Evolutionary conservation across 1,140 invertebrate genomes (phyloP), one percentile per base, ranked within the genome.

Genomic region (Camponotus floridanus): DNA sequence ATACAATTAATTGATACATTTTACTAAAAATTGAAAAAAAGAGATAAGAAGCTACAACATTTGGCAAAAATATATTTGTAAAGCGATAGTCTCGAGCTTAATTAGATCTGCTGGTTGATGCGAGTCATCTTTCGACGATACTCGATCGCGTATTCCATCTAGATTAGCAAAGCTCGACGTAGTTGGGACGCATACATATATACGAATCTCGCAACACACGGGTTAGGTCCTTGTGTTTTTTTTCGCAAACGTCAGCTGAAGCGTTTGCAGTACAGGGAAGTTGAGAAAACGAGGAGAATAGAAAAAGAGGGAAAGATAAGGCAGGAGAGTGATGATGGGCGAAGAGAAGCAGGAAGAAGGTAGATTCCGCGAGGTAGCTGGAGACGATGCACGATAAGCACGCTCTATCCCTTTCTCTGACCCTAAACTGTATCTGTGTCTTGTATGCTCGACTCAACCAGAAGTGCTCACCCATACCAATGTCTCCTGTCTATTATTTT

Each of bases 331-430:
- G 76, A 71, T 76, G 65, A 55, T 48, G 80, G 78, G 33, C 26
- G 78, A 86, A 76, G 86, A 89, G 85, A 89, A 89, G 87, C 68
- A 79, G 84, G 76, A 55, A 76, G 70, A 61, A 85, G 62, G 67
- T 13, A 70, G 62, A 68, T 87, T 92, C 87, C n/a, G 31, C 88
- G 92, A 93, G 91, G 89, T 92, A 92, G 92, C 91, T 94, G 84
- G 92, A 93, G 92, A 94, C 94, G 94, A 95, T 95, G 94, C 93
- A 94, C 92, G 94, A 95, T 95, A 95, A 95, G 94, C 94, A 95
- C 94, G 94, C 92, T 93, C 92, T 90, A 90, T 89, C 91, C 90
- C 92, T 93, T 93, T 93, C 91, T 92, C 88, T 93, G 92, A 94
- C 92, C 93, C 93, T 87, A 91, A 87, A 55, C 65, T 67, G 87